Evolutionary conservation across 2,888 invertebrate genomes (phyloP), one percentile per base, ranked within the genome.

Genomic region (Scrobipalpa costella): DNA sequence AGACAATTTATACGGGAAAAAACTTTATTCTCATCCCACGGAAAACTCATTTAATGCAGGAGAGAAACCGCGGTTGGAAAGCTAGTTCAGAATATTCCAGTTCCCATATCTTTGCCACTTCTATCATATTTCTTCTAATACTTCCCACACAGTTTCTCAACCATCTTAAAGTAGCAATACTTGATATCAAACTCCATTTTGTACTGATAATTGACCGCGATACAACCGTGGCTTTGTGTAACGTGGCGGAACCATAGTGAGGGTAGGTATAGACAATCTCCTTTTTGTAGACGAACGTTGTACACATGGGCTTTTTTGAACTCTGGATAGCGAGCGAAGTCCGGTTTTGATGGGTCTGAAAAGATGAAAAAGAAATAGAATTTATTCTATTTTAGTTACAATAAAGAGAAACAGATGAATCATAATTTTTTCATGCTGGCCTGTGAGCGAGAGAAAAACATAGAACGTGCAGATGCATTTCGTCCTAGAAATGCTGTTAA

Each of bases 181-280:
- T 96, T 96, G 61, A 96, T 92, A 80, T 97, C 96, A 74, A 94
- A 97, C 34, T 96, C 95, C 96, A 97, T 97, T 73, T 97, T 97
- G 76, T 96, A 97, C 97, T 97, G 97, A 78, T 95, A 97, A 84
- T 97, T 97, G 34, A 97, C 94, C 6, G 97, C 96, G 67, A 97
- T 94, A 77, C 96, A 97, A 27, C 93, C 94, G 74, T 97, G 96
- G 69, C 96, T 96, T 78, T 97, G 97, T 19, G 86, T 89, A 0
- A 97, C 97, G 80, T 97, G 96, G 81, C 97, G 97, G 86, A 95
- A 97, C 97, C 97, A 97, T n/a, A 97, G 89, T 70, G 96, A 96
- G 2, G 97, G 97, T 62, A 97, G 87, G 84, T 96, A 97, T 11
- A 97, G 88, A 70, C 95, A 93, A 78, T 97, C 96, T 0, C 97